Percentiles rank a stretch among this genome's conserved stretches.
These are phyloP conservation scores for Carassius carassius DNA, from an alignment of 2,113 vertebrate genomes.

Conservation along the genomic window DNA sequence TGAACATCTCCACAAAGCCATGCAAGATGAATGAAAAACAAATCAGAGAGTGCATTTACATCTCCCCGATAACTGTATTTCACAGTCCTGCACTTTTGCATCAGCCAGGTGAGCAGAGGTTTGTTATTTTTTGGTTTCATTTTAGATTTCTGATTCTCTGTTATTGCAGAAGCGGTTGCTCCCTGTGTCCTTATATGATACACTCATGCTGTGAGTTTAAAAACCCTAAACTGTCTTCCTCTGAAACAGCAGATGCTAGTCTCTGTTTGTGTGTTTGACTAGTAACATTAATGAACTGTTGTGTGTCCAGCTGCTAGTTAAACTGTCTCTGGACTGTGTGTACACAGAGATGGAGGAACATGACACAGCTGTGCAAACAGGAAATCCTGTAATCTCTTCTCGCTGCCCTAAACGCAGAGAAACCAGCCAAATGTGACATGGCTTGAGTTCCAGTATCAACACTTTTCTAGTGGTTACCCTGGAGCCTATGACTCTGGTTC, in stretches of 20 bases:
- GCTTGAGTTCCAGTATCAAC: neutral
- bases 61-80: conserved; percentile 47
- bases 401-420: neutral
- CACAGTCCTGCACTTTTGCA: neutral
- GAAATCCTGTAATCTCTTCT: neutral
- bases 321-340: conserved; percentile 7
- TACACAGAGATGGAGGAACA: neutral
- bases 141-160: conserved; percentile 1
- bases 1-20: conserved; percentile 54
- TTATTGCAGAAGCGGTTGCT: neutral
- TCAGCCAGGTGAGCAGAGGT: neutral
- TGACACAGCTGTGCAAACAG: conserved; percentile 56
- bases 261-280: neutral
- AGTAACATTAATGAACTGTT: neutral
- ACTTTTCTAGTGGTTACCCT: neutral
- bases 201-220: neutral
- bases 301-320: conserved; percentile 12
- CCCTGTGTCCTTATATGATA: neutral
- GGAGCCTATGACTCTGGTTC: neutral
- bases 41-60: conserved; percentile 72
- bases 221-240: neutral
- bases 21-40: conserved; percentile 66
- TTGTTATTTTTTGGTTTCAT: neutral
- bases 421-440: neutral
- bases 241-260: neutral